These are phyloP conservation scores for Tiaroga cobitis DNA, from an alignment of 2,797 vertebrate species.

Conservation along the genomic window DNA sequence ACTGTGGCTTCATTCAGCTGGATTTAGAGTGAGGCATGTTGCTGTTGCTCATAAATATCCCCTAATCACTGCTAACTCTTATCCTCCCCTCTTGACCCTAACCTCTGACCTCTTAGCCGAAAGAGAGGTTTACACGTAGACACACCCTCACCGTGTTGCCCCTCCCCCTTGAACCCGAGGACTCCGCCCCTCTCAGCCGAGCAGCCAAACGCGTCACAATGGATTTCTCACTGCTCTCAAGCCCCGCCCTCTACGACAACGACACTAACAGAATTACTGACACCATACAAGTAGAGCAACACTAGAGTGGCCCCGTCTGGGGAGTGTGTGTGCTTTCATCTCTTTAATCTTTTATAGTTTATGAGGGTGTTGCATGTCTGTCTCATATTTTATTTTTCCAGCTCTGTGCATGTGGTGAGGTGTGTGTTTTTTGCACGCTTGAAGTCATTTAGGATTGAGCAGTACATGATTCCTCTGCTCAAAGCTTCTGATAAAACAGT, in stretches of 20 bases:
- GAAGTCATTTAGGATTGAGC: neutral
- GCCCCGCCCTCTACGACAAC: conserved; percentile 53
- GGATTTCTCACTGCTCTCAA: conserved; percentile 91
- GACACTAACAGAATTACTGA: conserved; percentile 34
- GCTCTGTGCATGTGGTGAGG: neutral
- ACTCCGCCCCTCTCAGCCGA: conserved; percentile 70
- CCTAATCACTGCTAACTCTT: conserved; percentile 20
- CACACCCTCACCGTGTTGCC: conserved; percentile 85
- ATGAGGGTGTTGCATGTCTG: conserved; percentile 15
- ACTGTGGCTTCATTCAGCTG: neutral
- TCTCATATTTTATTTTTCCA: neutral
- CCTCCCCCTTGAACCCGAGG: conserved; percentile 74
- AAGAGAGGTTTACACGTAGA: conserved; percentile 85
- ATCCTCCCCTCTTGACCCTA: conserved; percentile 61
- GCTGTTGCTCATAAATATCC: neutral
- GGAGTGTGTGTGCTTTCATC: conserved; percentile 57
- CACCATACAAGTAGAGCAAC: conserved; percentile 53
- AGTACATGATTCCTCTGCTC: neutral
- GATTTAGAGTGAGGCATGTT: neutral
- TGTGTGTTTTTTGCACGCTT: neutral
- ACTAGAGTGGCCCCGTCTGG: conserved; percentile 66
- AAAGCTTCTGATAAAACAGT: neutral
- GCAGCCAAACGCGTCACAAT: conserved; percentile 85
- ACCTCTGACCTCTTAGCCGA: conserved; percentile 71
- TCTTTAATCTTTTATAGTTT: neutral